Evolutionary conservation across 2,797 vertebrate genomes (phyloP), one percentile per base, ranked within the genome.

Genomic region (Glyptemys insculpta): DNA sequence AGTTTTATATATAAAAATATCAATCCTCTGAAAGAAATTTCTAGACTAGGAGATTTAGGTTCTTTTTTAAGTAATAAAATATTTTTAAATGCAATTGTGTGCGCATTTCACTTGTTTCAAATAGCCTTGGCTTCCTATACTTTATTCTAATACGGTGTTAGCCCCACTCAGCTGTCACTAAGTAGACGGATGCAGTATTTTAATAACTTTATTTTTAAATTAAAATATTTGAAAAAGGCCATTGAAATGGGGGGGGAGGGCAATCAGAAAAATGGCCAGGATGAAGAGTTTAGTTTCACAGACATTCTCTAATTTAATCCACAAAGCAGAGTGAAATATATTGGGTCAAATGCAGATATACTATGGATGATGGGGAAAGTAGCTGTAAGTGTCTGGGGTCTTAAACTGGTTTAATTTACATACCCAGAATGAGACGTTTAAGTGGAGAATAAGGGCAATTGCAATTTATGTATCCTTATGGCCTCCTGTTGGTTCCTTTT

Each of bases 1-100:
- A 87, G 37, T 92, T 97, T 94, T 93, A 95, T 83, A 92, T 96
- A 91, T 87, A 96, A 96, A 97, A 97, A 91, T 92, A 93, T 93
- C 92, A 92, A 91, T 87, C 90, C 97, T 88, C 79, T 95, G 83
- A 97, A 97, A 97, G 83, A 95, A 96, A 97, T 97, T 96, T 91
- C 95, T 91, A 95, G 86, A 86, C 82, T 86, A 86, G 93, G 41
- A 34, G 96, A 97, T 97, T 97, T 95, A 93, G 74, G 93, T 87
- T 96, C 95, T 96, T 94, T 93, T 95, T 96, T 96, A 97, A 97
- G 92, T 53, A 97, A 95, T 87, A 91, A 94, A 93, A 88, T 97
- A 97, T 86, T 98, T 97, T 29, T 96, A 96, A 97, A 97, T 96
- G 83, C 91, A 81, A 85, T 96, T 83, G 56, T 83, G 47, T 92